Evolutionary conservation across 2,888 invertebrate genomes (phyloP), one percentile per base, ranked within the genome.

Genomic region (Drosophila multiciliata): DNA sequence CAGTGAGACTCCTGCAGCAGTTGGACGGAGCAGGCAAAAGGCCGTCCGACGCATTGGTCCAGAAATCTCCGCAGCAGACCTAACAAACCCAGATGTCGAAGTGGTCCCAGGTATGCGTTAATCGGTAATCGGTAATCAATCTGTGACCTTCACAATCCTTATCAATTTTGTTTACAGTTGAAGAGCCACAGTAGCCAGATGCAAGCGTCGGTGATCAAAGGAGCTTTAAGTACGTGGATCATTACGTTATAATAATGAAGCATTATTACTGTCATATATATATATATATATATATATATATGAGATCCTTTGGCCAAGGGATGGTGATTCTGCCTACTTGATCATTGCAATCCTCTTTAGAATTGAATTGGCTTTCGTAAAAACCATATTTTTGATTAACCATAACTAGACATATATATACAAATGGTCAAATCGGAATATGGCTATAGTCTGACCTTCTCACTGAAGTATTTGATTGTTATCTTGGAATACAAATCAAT

Each of bases 191-290:
- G 54, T 26, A 15, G 42, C n/a, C 32, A 36, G 82, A 87, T 7
- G 23, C 68, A 11, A 59, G 29, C 85, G 86, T 15, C 64, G 82
- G 0, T 64, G 82, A 8, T 1, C 73, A 11, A 77, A 74, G 29
- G 77, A 68, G 20, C 15, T 53, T 35, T 38, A 38, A 17, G 17
- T 1, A 38, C 17, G 3, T 17, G 17, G 8, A 9, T 38, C 3
- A 38, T 3, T 38, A 17, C 17, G 17, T 38, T 17, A 17, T 17
- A 17, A 8, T 9, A 40, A 5, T 5, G 3, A n/a, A n/a, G 2
- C 40, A 40, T 40, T n/a, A 40, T 40, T 40, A 40, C 40, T 26
- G 26, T 26, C 3, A 38, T 17, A 38, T n/a, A 17, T 40, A n/a
- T 9, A 9, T 40, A 11, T n/a, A 40, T n/a, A 40, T 29, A 40